Evolutionary conservation across 2,797 vertebrate genomes (phyloP).

Genomic region (Thamnophis elegans): DNA sequence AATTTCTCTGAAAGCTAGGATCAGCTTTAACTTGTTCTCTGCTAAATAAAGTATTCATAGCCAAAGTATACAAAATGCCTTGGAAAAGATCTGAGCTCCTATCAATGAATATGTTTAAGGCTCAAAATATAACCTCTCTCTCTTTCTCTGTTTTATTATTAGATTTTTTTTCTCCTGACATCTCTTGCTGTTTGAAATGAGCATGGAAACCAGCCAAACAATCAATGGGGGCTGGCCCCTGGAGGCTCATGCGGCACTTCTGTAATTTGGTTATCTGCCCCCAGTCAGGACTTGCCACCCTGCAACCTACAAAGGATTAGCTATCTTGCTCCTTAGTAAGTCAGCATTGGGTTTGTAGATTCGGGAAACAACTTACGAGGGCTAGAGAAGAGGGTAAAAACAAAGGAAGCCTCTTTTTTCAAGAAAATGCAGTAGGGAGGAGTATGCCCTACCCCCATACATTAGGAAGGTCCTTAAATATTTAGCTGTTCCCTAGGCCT

Average conservation of each 20-base stretch:
- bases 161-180: background rate
- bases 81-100: slow-evolving; percentile 56
- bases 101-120: slow-evolving; percentile 60
- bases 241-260: slow-evolving; percentile 3
- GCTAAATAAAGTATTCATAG: slow-evolving; percentile 54
- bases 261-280: background rate
- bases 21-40: slow-evolving; percentile 46
- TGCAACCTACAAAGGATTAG: background rate
- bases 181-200: background rate
- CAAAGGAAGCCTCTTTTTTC: background rate
- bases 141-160: slow-evolving; percentile 29
- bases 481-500: background rate
- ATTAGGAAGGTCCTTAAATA: background rate
- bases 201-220: slow-evolving; percentile 24
- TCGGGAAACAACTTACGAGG: background rate
- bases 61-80: slow-evolving; percentile 56
- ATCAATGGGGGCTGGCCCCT: background rate
- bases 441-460: background rate
- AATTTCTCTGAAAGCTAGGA: slow-evolving; percentile 12
- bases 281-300: background rate
- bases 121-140: slow-evolving; percentile 38
- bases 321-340: background rate
- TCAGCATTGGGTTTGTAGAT: background rate
- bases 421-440: background rate
- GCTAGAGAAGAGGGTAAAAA: background rate